These are phyloP conservation scores for Troides helena DNA, from an alignment of 2,888 invertebrate genomes.

Conservation along the genomic window DNA sequence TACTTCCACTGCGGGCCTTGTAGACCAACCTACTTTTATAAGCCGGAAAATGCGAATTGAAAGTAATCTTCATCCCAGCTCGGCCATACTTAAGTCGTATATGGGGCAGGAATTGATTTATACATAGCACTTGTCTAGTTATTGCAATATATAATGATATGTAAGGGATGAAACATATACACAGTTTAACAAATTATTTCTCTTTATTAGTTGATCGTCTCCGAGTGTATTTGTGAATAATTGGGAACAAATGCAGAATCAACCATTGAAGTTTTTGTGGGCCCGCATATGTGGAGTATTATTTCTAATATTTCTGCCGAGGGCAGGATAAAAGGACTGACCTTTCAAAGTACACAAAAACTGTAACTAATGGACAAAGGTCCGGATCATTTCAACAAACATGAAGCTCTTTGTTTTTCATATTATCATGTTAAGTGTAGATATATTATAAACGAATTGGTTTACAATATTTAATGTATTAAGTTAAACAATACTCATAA, in stretches of 20 bases:
- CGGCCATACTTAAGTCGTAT: slow-evolving; percentile 53
- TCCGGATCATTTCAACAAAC: slow-evolving; percentile 27
- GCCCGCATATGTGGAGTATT: slow-evolving; percentile 63
- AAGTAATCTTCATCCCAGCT: slow-evolving; percentile 70
- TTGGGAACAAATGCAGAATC: slow-evolving; percentile 6
- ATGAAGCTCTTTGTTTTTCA: not conserved
- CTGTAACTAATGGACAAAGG: slow-evolving; percentile 48
- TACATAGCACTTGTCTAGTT: slow-evolving; percentile 14
- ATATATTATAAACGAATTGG: not conserved
- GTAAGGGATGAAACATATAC: not conserved
- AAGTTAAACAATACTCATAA: too few relatives aligned
- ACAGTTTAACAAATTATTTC: not conserved
- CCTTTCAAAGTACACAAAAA: slow-evolving; percentile 59
- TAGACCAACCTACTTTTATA: slow-evolving; percentile 73
- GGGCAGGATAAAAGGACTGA: slow-evolving; percentile 51
- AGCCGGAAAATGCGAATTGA: slow-evolving; percentile 79
- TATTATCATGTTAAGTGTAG: not conserved
- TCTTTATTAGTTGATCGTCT: not conserved
- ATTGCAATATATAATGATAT: not conserved
- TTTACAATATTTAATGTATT: too few relatives aligned
- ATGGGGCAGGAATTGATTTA: slow-evolving; percentile 35
- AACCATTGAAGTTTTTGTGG: slow-evolving; percentile 35
- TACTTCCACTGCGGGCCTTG: slow-evolving; percentile 63
- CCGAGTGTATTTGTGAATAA: not conserved
- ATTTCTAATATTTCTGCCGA: slow-evolving; percentile 44